Conservation (phyloP, 2,888 invertebrate species). For the Ophonus ardosiacus region DNA sequence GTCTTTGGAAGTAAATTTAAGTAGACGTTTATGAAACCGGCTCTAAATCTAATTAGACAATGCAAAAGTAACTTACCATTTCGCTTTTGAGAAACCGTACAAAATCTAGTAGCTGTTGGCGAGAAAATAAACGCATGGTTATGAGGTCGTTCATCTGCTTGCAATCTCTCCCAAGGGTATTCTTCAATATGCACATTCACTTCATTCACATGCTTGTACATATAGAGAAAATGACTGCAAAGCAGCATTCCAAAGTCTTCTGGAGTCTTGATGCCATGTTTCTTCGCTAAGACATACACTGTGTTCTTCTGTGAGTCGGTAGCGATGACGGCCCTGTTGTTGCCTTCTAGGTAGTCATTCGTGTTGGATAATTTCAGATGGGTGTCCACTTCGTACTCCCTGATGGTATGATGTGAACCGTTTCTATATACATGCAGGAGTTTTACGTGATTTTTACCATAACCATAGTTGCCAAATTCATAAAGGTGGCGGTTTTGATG, state of each 20-base stretch:
- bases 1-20: too few relatives aligned
- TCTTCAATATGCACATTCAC: conserved; percentile 84
- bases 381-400: conserved; percentile 86
- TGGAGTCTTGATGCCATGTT: conserved; percentile 86
- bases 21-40: too few relatives aligned
- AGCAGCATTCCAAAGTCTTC: conserved; percentile 88
- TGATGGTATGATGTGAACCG: conserved; percentile 82
- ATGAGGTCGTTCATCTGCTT: conserved; percentile 78
- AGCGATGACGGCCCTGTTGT: conserved; percentile 88
- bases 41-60: background rate
- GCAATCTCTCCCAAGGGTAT: conserved; percentile 86
- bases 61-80: conserved; percentile 78
- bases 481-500: conserved; percentile 73
- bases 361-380: conserved; percentile 84
- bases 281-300: conserved; percentile 87
- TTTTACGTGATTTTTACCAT: conserved; percentile 87
- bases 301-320: conserved; percentile 92
- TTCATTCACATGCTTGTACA: conserved; percentile 86
- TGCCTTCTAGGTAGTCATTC: conserved; percentile 84
- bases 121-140: conserved; percentile 88
- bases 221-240: conserved; percentile 85
- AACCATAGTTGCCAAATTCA: conserved; percentile 82
- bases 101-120: conserved; percentile 83
- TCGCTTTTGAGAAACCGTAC: conserved; percentile 82
- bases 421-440: conserved; percentile 84